Percentiles rank a stretch among this genome's conserved stretches.
Conservation (phyloP, 2,113 vertebrate species). For the Gadus macrocephalus region DNA sequence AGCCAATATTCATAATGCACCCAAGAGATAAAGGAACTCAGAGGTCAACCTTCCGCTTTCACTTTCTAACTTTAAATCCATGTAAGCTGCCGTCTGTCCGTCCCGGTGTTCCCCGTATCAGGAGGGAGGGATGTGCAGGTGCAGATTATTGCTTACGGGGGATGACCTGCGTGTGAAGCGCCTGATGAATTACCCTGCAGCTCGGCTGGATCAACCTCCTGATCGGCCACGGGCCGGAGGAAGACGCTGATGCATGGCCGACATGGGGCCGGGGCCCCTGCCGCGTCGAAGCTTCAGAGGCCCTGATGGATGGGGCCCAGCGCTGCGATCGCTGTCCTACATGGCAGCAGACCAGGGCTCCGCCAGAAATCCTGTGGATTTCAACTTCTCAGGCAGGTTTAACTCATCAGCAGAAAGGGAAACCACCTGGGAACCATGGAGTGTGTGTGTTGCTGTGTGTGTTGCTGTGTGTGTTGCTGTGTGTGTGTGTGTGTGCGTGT, state of each 20-base stretch:
- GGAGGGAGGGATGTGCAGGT: conserved; percentile 49
- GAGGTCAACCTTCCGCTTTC: too few species aligned
- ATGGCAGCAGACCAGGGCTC: conserved; percentile 49
- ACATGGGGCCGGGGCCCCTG: conserved; percentile 40
- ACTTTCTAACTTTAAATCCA: too few species aligned
- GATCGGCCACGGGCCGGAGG: conserved; percentile 37
- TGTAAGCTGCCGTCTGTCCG: too few species aligned
- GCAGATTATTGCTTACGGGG: conserved; percentile 49
- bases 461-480: conserved; percentile 1
- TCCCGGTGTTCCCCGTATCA: conserved; percentile 16
- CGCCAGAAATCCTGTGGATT: conserved; percentile 60
- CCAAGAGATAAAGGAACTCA: too few species aligned
- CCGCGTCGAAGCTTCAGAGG: conserved; percentile 28
- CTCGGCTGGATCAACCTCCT: conserved; percentile 46
- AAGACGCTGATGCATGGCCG: conserved; percentile 29
- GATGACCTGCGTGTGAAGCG: conserved; percentile 45
- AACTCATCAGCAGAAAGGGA: conserved; percentile 64
- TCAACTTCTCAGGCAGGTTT: conserved; percentile 60
- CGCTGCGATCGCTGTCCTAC: conserved; percentile 46
- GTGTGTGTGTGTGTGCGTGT: neutral
- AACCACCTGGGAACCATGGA: conserved; percentile 22
- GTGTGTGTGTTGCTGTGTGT: neutral
- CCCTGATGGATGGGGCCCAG: conserved; percentile 61
- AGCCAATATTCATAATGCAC: too few species aligned
- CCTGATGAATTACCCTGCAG: conserved; percentile 52